These are phyloP conservation scores for Acleris cristana DNA, from an alignment of 2,888 invertebrate species.

Conservation along the genomic window DNA sequence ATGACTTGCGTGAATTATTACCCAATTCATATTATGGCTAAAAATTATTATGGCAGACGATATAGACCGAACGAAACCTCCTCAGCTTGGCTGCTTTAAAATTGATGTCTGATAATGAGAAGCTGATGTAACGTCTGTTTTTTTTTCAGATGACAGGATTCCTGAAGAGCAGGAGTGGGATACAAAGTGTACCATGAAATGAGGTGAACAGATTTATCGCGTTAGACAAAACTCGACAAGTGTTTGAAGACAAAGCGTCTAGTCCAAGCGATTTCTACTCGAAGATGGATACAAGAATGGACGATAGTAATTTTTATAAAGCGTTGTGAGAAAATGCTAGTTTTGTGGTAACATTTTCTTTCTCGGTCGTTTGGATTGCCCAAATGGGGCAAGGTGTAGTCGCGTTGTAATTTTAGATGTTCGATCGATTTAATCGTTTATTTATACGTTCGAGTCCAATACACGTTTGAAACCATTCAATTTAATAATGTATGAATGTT, in stretches of 20 bases:
- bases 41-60: too few species aligned
- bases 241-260: constrained; percentile 20
- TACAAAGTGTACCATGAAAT: constrained; percentile 75
- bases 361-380: constrained; percentile 7
- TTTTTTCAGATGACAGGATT: constrained; percentile 78
- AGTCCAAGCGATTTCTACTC: constrained; percentile 13
- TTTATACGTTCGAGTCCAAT: constrained; percentile 9
- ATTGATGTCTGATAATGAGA: neutral
- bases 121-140: constrained; percentile 20
- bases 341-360: constrained; percentile 64
- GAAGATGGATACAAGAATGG: constrained; percentile 42
- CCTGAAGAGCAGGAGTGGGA: constrained; percentile 71
- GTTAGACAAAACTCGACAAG: constrained; percentile 22
- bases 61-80: too few species aligned
- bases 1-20: too few species aligned
- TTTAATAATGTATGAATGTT: constrained; percentile 24
- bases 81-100: too few species aligned
- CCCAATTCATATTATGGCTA: too few species aligned
- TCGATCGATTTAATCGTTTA: constrained; percentile 28
- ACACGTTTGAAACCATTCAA: constrained; percentile 22
- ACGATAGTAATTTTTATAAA: constrained; percentile 76
- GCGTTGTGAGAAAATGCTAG: constrained; percentile 75
- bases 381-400: neutral
- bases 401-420: constrained; percentile 9
- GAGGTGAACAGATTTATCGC: constrained; percentile 57